Conservation (phyloP, 2,797 vertebrate genomes). For the Chelmon rostratus region DNA sequence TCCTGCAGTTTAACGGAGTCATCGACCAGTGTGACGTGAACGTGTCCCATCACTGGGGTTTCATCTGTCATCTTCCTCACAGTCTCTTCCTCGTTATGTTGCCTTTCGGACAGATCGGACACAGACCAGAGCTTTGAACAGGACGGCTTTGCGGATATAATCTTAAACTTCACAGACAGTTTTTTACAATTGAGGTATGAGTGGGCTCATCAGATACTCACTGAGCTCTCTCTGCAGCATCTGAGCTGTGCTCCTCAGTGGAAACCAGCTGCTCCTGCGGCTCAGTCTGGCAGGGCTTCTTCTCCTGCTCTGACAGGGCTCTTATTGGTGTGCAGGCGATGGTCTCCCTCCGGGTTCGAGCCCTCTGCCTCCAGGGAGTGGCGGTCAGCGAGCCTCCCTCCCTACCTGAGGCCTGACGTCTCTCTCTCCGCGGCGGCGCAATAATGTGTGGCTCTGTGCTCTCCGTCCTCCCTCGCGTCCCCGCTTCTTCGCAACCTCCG, state of each 20-base stretch:
- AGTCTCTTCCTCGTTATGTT: slow-evolving; percentile 45
- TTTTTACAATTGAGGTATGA: too few relatives aligned
- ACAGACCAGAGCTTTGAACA: background rate
- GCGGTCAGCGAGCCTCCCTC: slow-evolving; percentile 42
- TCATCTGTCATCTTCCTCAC: slow-evolving; percentile 31
- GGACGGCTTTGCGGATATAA: too few relatives aligned
- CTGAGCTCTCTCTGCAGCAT: slow-evolving; percentile 38
- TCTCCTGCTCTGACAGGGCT: slow-evolving; percentile 54
- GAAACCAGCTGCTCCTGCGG: slow-evolving; percentile 35
- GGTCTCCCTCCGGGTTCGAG: slow-evolving; percentile 75
- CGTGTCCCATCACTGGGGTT: background rate
- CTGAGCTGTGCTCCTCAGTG: slow-evolving; percentile 20
- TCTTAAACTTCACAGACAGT: too few relatives aligned
- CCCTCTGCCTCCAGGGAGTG: slow-evolving; percentile 81
- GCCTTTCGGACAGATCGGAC: slow-evolving; percentile 32
- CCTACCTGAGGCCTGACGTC: slow-evolving; percentile 23
- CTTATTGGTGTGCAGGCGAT: slow-evolving; percentile 50
- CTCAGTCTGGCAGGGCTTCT: slow-evolving; percentile 11
- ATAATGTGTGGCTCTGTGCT: slow-evolving; percentile 14
- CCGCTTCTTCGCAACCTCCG: slow-evolving; percentile 34
- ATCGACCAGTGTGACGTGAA: slow-evolving; percentile 51
- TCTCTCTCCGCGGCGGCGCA: slow-evolving; percentile 30
- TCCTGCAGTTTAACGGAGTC: slow-evolving; percentile 34
- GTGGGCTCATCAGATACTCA: slow-evolving; percentile 36
- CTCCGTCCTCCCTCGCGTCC: slow-evolving; percentile 12